Conservation (phyloP, 2,797 vertebrate species). For the Falco cherrug region DNA sequence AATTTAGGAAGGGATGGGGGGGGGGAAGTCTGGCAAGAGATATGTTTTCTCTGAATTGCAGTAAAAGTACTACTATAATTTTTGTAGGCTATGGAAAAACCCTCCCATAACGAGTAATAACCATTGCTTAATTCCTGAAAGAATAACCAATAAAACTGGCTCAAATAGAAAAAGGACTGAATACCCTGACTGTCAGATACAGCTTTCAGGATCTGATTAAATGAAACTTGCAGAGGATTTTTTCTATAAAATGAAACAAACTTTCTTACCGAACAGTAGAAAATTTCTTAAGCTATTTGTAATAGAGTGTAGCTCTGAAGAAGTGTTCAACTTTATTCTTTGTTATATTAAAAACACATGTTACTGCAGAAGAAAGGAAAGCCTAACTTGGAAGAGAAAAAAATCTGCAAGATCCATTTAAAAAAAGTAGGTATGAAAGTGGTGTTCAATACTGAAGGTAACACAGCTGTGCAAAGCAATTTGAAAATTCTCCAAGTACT, state of each 20-base stretch:
- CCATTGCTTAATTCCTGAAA: conserved; percentile 14
- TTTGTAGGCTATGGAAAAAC: neutral
- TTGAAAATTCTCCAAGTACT: neutral
- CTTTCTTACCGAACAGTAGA: neutral
- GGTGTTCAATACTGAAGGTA: neutral
- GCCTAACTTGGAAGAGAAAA: neutral
- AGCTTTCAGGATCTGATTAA: neutral
- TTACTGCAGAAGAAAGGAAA: neutral
- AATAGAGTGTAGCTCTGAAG: neutral
- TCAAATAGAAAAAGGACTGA: neutral
- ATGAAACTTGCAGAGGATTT: neutral
- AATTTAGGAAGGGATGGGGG: neutral
- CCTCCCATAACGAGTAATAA: neutral
- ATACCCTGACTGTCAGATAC: neutral
- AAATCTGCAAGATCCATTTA: neutral
- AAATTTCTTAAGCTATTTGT: conserved; percentile 5
- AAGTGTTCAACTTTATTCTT: neutral
- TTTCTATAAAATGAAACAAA: neutral
- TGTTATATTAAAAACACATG: conserved; percentile 17
- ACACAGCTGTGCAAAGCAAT: neutral
- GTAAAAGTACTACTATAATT: neutral
- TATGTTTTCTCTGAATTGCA: neutral
- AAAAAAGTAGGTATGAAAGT: neutral
- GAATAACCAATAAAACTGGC: neutral
- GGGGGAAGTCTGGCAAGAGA: neutral